Conservation (phyloP, 2,888 invertebrate species). For the Leptinotarsa tumamoca region DNA sequence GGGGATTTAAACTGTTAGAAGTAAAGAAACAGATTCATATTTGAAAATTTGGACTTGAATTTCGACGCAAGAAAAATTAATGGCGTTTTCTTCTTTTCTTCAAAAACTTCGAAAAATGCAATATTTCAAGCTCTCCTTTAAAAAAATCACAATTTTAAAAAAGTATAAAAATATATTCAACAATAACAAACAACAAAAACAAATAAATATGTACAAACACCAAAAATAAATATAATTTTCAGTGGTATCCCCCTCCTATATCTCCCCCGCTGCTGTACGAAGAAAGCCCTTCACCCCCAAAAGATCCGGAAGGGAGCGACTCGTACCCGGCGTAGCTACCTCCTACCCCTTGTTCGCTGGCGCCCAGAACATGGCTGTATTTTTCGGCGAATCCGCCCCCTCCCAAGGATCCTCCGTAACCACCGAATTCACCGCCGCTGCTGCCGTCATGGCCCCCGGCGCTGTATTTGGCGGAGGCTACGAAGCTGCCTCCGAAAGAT, state of each 20-base stretch:
- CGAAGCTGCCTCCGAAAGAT: slow-evolving; percentile 54
- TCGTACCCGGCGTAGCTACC: slow-evolving; percentile 20
- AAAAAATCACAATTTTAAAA: slow-evolving; percentile 21
- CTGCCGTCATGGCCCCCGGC: slow-evolving; percentile 49
- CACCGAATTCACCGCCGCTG: slow-evolving; percentile 43
- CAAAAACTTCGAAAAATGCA: too few relatives aligned
- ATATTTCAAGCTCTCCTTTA: too few relatives aligned
- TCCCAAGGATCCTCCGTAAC: slow-evolving; percentile 39
- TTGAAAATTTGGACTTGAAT: too few relatives aligned
- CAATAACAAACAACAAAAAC: slow-evolving; percentile 27
- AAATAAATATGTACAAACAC: slow-evolving; percentile 17
- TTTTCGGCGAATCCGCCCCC: slow-evolving; percentile 48
- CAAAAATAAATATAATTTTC: slow-evolving; percentile 2
- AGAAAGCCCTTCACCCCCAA: slow-evolving; percentile 35
- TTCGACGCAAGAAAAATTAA: too few relatives aligned
- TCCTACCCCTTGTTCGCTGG: slow-evolving; percentile 38
- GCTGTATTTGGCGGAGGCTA: slow-evolving; percentile 55
- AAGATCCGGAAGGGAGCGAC: slow-evolving; percentile 8
- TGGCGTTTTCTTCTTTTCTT: too few relatives aligned
- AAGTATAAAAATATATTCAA: slow-evolving; percentile 31
- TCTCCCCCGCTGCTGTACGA: slow-evolving; percentile 31
- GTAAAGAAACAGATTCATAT: too few relatives aligned
- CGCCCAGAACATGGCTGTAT: slow-evolving; percentile 54
- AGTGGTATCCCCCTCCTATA: slow-evolving; percentile 37
- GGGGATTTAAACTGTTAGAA: too few relatives aligned